phyloP scores from a whole-genome alignment of 2,113 vertebrate genomes.

The Peromyscus maniculatus region DNA sequence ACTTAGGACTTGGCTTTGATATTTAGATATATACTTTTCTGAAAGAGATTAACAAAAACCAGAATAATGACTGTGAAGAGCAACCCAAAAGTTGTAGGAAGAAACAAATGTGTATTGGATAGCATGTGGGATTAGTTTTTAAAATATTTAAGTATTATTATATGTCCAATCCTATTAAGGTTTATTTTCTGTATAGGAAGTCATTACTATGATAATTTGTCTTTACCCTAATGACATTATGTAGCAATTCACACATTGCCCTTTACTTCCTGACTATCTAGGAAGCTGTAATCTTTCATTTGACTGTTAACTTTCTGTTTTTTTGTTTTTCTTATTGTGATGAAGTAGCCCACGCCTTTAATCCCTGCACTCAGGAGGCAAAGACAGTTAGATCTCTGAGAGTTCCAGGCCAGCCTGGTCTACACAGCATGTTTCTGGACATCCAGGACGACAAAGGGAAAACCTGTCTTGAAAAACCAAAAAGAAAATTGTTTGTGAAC shows the following conservation, averaged over 20 bases:
- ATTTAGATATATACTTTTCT: neutral
- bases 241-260: neutral
- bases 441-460: neutral
- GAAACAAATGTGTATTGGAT: neutral
- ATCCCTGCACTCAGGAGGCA: neutral
- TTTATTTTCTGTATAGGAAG: neutral
- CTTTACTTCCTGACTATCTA: neutral
- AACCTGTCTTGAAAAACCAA: neutral
- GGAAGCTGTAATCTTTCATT: neutral
- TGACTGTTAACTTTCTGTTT: neutral
- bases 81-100: neutral
- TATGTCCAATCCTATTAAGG: neutral
- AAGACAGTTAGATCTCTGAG: neutral
- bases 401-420: neutral
- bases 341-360: neutral
- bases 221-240: neutral
- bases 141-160: conserved; percentile 16
- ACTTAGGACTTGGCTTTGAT: neutral
- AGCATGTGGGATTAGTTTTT: neutral
- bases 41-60: neutral
- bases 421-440: neutral
- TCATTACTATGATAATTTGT: neutral
- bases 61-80: neutral
- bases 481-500: neutral
- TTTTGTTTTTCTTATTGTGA: neutral